Evolutionary conservation across 2,888 invertebrate species (phyloP).

Genomic region (Lobophora halterata): DNA sequence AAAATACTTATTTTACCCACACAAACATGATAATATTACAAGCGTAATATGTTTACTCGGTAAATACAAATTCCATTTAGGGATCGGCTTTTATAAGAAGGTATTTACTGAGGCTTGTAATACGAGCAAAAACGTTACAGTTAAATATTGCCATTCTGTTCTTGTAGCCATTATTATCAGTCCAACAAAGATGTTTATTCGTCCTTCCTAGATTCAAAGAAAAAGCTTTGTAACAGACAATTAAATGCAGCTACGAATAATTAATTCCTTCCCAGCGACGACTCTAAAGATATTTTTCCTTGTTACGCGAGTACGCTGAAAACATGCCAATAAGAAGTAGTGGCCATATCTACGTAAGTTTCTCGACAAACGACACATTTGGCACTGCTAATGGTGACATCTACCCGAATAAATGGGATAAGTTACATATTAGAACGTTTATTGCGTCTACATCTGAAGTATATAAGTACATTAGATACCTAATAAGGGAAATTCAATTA

Average conservation of each 20-base stretch:
- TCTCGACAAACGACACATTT: conserved; percentile 19
- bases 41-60: conserved; percentile 15
- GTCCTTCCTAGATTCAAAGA: conserved; percentile 46
- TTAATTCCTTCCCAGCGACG: conserved; percentile 48
- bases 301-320: conserved; percentile 17
- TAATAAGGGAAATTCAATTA: too few species aligned
- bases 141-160: conserved; percentile 43
- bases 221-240: conserved; percentile 64
- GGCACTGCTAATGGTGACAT: conserved; percentile 19
- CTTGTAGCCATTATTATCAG: conserved; percentile 52
- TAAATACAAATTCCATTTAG: conserved; percentile 20
- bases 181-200: conserved; percentile 48
- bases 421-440: too few species aligned
- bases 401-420: conserved; percentile 15
- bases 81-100: conserved; percentile 16
- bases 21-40: conserved; percentile 10
- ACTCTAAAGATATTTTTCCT: conserved; percentile 30
- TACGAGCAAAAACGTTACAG: conserved; percentile 29
- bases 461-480: too few species aligned
- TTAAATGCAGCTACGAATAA: conserved; percentile 59
- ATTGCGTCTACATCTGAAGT: too few species aligned
- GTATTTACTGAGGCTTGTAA: conserved; percentile 24
- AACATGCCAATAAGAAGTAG: conserved; percentile 18
- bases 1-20: background rate
- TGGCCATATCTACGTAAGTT: conserved; percentile 14